Percentiles rank a stretch among this genome's conserved stretches.
phyloP scores from a whole-genome alignment of 2,888 invertebrate genomes.

The Lumbricus terrestris region DNA sequence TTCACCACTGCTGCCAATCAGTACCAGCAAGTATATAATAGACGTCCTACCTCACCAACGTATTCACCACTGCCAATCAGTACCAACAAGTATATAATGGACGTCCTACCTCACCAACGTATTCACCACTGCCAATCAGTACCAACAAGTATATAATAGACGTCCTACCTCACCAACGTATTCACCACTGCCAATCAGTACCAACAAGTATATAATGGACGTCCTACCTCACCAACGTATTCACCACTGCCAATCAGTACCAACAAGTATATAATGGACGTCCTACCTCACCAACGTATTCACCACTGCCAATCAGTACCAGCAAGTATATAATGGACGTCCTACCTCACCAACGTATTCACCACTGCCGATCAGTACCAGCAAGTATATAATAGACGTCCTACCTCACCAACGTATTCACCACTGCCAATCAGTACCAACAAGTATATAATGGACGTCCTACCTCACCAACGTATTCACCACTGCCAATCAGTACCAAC shows the following conservation, averaged over 20 bases:
- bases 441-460: slow-evolving; percentile 17
- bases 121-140: slow-evolving; percentile 81
- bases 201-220: neutral
- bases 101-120: slow-evolving; percentile 80
- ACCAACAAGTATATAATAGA: neutral
- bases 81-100: neutral
- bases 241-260: slow-evolving; percentile 80
- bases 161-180: slow-evolving; percentile 83
- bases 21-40: neutral
- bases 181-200: slow-evolving; percentile 79
- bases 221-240: slow-evolving; percentile 83
- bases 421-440: slow-evolving; percentile 73
- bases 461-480: slow-evolving; percentile 92
- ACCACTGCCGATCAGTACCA: slow-evolving; percentile 73
- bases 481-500: slow-evolving; percentile 70
- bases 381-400: slow-evolving; percentile 11
- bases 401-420: slow-evolving; percentile 90
- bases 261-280: neutral
- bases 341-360: slow-evolving; percentile 90
- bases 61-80: slow-evolving; percentile 83
- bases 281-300: slow-evolving; percentile 87
- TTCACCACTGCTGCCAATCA: slow-evolving; percentile 79
- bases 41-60: slow-evolving; percentile 77
- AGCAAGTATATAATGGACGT: neutral
- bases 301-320: slow-evolving; percentile 77